phyloP scores from a whole-genome alignment of 2,797 vertebrate species.

The Malurus leucopterus region DNA sequence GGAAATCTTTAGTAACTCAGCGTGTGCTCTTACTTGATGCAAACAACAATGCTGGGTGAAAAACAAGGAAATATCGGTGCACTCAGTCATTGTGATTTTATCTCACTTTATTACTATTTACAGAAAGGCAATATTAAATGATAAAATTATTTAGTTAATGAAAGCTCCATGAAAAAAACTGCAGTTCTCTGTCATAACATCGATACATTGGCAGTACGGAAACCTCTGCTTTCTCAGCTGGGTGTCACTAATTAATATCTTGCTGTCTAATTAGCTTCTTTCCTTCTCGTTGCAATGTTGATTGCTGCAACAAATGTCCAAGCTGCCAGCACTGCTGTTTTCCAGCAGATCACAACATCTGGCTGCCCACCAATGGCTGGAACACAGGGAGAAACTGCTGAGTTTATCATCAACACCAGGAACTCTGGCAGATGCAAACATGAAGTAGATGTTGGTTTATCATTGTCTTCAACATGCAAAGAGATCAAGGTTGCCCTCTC shows the following conservation, averaged over 20 bases:
- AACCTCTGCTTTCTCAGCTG: conserved; percentile 9
- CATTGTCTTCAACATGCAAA: not conserved
- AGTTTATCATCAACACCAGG: not conserved
- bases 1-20: not conserved
- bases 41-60: not conserved
- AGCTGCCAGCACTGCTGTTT: not conserved
- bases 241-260: conserved; percentile 35
- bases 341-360: conserved; percentile 6
- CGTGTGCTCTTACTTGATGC: not conserved
- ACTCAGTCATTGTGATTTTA: not conserved
- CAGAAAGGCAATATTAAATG: not conserved
- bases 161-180: not conserved
- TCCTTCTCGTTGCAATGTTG: conserved; percentile 1
- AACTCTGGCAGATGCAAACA: not conserved
- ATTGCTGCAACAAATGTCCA: conserved; percentile 27
- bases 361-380: conserved; percentile 10
- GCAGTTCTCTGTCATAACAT: not conserved
- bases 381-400: not conserved
- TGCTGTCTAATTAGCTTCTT: conserved; percentile 36
- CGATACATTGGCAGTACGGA: not conserved
- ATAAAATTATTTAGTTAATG: not conserved
- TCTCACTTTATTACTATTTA: not conserved
- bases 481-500: not conserved
- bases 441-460: not conserved
- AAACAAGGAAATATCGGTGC: not conserved